Base-by-base conservation (phyloP, 2,888 invertebrate genomes). In the Hemaris fuciformis region DNA sequence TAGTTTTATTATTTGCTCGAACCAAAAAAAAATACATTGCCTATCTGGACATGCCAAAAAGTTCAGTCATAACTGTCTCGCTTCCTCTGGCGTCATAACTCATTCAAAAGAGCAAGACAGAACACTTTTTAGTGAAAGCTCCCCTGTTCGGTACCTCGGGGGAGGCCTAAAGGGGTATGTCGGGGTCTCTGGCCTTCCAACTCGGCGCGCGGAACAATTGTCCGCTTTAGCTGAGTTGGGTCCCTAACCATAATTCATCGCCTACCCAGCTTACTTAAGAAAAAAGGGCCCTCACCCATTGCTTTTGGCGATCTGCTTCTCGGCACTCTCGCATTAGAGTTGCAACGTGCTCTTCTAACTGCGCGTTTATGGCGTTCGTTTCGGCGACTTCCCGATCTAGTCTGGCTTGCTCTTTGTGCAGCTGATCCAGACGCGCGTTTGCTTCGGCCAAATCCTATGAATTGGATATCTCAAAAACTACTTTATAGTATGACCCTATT, bases 341-440 rank as follows among this genome's bases (percentile, higher is more conserved):
- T 0, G 90, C 89, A 2, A 93, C 81, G 22, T 80, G 79, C 60
- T 91, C 88, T 67, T 93, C 92, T 1, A 91, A 70, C 60, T 85
- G 81, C 0, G 77, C 61, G 73, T 89, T 91, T 27, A 76, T 66
- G 0, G 75, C 66, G 64, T 65, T 73, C 5, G 84, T 84, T 42
- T 83, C 81, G 0, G 73, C 68, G 8, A 87, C 68, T 15, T 89
- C 87, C 1, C 73, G 72, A 61, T 87, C 81, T 41, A 93, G 68
- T 0, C 81, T 77, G 20, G 73, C 78, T 60, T 90, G 85, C 61
- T 92, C 91, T 7, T 76, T 77, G 43, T 76, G 69, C 45, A 91
- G 64, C 7, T 79, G 66, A 46, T 85, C 83, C 75, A 87, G 67
- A 5, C 73, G 80, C 0, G 71, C 66, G 57, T 85, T 86, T 0